A percentile compares a stretch with the other conserved stretches of the same genome.
Evolutionary conservation across 1,140 invertebrate species (phyloP).

Genomic region (Drosophila pachea): DNA sequence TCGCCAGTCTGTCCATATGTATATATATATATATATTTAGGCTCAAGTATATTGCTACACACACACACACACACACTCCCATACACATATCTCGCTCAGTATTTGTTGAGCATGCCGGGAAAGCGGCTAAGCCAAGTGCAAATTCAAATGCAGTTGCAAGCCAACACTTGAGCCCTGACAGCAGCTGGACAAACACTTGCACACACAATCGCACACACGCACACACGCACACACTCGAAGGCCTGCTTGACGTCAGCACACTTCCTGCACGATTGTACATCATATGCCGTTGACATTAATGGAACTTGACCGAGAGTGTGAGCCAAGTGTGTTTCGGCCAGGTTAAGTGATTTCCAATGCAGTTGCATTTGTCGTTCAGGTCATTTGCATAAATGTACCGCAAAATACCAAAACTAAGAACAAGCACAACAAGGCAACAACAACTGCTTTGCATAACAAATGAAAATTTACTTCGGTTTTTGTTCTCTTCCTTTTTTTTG

Average conservation of each 20-base stretch:
- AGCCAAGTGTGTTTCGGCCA: slow-evolving; percentile 2
- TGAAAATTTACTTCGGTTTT: slow-evolving; percentile 28
- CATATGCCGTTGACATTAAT: slow-evolving; percentile 39
- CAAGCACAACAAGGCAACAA: slow-evolving; percentile 4
- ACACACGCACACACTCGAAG: slow-evolving; percentile 1
- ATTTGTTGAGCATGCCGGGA: not conserved
- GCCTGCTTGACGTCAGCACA: not conserved
- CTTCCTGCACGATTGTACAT: not conserved
- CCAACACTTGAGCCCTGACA: slow-evolving; percentile 39
- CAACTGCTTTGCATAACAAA: slow-evolving; percentile 16
- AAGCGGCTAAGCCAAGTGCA: slow-evolving; percentile 55
- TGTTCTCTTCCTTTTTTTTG: slow-evolving; percentile 35
- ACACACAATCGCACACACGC: slow-evolving; percentile 25
- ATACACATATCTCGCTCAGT: too few species aligned
- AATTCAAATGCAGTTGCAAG: slow-evolving; percentile 40
- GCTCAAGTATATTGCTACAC: not conserved
- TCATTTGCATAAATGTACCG: slow-evolving; percentile 62
- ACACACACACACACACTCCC: too few species aligned
- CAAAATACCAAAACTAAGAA: slow-evolving; percentile 22
- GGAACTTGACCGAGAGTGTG: not conserved
- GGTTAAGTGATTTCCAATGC: slow-evolving; percentile 73
- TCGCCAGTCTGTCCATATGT: not conserved
- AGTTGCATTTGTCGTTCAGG: slow-evolving; percentile 52
- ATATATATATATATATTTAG: not conserved
- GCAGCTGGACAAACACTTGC: slow-evolving; percentile 31